Conservation (phyloP, 2,888 invertebrate species). For the Branchipolynoe longqiensis region DNA sequence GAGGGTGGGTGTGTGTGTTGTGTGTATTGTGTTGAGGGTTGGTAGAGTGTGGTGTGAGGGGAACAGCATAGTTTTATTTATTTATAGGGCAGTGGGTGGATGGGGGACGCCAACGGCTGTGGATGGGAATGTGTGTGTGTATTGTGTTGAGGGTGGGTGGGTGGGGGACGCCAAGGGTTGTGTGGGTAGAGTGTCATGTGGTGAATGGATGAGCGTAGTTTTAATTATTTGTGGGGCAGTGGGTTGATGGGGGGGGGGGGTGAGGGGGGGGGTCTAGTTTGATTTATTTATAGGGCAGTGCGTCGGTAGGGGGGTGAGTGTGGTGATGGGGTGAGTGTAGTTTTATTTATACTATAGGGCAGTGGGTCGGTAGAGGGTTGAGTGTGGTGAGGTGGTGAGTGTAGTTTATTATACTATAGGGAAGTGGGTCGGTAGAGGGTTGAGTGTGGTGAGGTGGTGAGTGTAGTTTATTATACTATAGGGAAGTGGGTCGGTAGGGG, state of each 20-base stretch:
- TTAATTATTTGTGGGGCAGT: background rate
- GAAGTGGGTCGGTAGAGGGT: too few relatives aligned
- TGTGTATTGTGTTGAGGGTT: background rate
- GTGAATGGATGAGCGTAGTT: background rate
- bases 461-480: too few relatives aligned
- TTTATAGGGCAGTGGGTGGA: too few relatives aligned
- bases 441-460: background rate
- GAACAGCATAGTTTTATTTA: background rate
- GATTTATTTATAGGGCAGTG: too few relatives aligned
- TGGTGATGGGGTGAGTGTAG: too few relatives aligned
- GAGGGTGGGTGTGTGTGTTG: background rate
- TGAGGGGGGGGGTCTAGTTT: background rate
- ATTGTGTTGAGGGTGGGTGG: background rate
- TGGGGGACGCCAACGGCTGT: too few relatives aligned
- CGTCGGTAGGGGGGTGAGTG: too few relatives aligned
- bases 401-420: background rate
- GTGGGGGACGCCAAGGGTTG: background rate
- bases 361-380: background rate
- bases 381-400: background rate
- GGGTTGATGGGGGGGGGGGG: background rate
- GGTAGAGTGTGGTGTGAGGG: background rate
- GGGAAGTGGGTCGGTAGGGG: too few relatives aligned
- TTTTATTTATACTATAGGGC: too few relatives aligned
- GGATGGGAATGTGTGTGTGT: too few relatives aligned
- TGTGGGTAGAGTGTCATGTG: too few relatives aligned